phyloP scores from a whole-genome alignment of 1,140 invertebrate genomes.

The Drosophila trapezifrons region DNA sequence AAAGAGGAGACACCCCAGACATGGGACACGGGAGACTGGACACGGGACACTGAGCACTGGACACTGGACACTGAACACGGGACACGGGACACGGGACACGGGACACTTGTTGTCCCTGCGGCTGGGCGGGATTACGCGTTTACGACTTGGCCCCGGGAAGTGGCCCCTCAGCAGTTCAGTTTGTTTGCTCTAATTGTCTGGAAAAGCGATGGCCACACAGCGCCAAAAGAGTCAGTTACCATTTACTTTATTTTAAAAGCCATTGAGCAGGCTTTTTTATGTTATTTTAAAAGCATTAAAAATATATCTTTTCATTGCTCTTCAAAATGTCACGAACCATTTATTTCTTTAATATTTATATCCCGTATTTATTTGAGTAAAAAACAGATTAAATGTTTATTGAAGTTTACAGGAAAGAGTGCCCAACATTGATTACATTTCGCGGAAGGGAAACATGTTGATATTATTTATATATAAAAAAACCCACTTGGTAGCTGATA shows the following conservation, averaged over 20 bases:
- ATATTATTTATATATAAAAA: neutral
- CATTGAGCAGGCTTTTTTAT: neutral
- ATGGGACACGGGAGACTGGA: too few species aligned
- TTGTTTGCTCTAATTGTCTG: constrained; percentile 42
- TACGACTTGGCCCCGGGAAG: constrained; percentile 33
- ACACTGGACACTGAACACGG: too few species aligned
- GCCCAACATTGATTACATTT: neutral
- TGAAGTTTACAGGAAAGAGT: neutral
- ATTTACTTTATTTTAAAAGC: neutral
- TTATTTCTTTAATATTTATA: neutral
- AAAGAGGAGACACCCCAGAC: constrained; percentile 18
- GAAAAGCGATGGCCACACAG: constrained; percentile 35
- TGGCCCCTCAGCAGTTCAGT: constrained; percentile 28
- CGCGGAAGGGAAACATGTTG: neutral
- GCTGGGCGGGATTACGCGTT: constrained; percentile 34
- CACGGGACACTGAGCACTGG: constrained; percentile 48
- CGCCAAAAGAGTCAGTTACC: neutral
- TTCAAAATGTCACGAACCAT: too few species aligned
- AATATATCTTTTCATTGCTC: too few species aligned
- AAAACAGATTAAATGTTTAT: neutral
- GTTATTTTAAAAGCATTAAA: neutral
- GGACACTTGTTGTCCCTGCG: constrained; percentile 65
- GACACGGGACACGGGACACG: constrained; percentile 1
- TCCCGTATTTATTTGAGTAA: neutral
- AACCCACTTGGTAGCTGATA: neutral